Percentiles rank a stretch among this genome's conserved stretches.
Evolutionary conservation across 1,140 invertebrate genomes (phyloP).

Genomic region (Lordiphosa mommai): DNA sequence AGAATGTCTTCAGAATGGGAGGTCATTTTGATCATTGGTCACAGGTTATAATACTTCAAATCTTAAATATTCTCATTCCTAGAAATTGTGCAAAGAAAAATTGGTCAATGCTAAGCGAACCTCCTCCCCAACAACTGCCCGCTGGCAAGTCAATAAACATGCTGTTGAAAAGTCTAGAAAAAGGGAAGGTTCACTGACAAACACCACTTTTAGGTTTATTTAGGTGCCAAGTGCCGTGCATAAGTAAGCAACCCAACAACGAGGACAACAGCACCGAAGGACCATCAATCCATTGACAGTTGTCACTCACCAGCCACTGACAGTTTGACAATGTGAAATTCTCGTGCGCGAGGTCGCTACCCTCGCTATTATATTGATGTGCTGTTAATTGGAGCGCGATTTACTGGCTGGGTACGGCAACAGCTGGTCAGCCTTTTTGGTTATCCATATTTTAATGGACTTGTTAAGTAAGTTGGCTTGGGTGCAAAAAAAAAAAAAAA

Average conservation of each 20-base stretch:
- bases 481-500: constrained; percentile 5
- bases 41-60: too few relatives aligned
- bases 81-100: too few relatives aligned
- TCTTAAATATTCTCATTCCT: too few relatives aligned
- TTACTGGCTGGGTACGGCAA: constrained; percentile 54
- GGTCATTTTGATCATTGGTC: too few relatives aligned
- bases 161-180: neutral
- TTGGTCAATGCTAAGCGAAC: constrained; percentile 36
- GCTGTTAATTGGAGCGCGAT: constrained; percentile 64
- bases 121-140: constrained; percentile 30
- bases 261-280: constrained; percentile 14
- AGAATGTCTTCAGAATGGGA: too few relatives aligned
- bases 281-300: constrained; percentile 49
- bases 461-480: constrained; percentile 15
- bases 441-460: constrained; percentile 30
- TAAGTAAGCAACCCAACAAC: constrained; percentile 35
- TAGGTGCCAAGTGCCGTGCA: constrained; percentile 44
- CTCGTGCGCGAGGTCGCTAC: neutral
- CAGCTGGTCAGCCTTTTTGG: constrained; percentile 38
- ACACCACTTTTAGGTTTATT: constrained; percentile 42
- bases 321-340: constrained; percentile 40
- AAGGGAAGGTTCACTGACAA: neutral
- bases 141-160: constrained; percentile 14
- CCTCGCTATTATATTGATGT: constrained; percentile 55
- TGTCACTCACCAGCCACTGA: constrained; percentile 55